Evolutionary conservation across 2,888 invertebrate genomes (phyloP), one percentile per base, ranked within the genome.

Genomic region (Cosmorhoe ocellata): DNA sequence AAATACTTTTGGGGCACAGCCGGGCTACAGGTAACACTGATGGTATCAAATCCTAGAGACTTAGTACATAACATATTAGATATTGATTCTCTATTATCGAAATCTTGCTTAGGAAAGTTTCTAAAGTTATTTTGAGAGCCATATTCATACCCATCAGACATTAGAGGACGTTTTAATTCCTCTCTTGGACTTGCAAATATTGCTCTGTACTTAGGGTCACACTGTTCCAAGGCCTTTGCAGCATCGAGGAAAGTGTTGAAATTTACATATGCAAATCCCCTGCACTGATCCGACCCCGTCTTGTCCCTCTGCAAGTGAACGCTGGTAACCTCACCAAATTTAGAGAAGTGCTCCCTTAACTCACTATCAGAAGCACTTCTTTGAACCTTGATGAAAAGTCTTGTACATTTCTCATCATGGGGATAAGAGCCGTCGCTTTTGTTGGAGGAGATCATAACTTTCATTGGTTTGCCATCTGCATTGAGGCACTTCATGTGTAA

Each of bases 221-320:
- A 98, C 58, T 95, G 94, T 84, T 98, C 98, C 78, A 93, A 96
- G 0, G 98, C 98, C 63, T 92, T 91, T 0, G 98, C 98, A 8
- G 98, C 97, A 80, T 95, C 94, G 44, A 94, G 93, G 71, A 97
- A 95, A 66, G 94, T 82, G 33, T 75, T 77, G 52, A 96, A 99
- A 74, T 97, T 94, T 5, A 99, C 92, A 81, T 96, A 99, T 7
- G 96, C 99, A 88, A 95, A 98, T 2, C 98, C 98, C 83, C 95
- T 96, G 50, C 94, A 93, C 58, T 92, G 93, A 3, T 97, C 96
- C 28, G 95, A 96, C 81, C 92, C 92, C 2, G 24, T 14, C 73
- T 93, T 94, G 52, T 97, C 97, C 66, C 95, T 92, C 26, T 95
- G 94, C n/a, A 99, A 84, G 48, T 94, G 92, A 0, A 98, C 92